Conservation (phyloP, 2,797 vertebrate genomes). For the Melanotaenia trifasciata region DNA sequence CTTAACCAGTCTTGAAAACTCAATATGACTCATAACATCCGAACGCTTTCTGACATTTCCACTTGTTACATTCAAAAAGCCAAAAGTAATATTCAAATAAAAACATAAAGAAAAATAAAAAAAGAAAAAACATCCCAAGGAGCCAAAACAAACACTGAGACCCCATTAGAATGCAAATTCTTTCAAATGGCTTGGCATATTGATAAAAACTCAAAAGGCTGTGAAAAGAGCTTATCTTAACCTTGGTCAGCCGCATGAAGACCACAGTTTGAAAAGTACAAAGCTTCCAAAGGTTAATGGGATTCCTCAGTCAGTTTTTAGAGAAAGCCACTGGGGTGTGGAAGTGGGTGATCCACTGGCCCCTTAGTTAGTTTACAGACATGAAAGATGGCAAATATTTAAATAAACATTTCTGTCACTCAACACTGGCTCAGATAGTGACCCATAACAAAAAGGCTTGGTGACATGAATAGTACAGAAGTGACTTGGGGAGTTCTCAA, state of each 20-base stretch:
- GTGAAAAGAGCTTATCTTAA: conserved; percentile 43
- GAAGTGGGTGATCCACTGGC: neutral
- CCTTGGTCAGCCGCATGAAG: conserved; percentile 7
- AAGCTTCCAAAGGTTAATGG: conserved; percentile 66
- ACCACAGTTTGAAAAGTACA: conserved; percentile 37
- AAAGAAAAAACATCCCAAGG: neutral
- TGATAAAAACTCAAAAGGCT: conserved; percentile 48
- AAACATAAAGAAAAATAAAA: neutral
- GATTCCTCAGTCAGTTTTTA: conserved; percentile 39
- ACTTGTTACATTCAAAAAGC: neutral
- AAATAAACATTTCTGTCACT: conserved; percentile 32
- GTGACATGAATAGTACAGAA: neutral
- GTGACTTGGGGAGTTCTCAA: too few species aligned
- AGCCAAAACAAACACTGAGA: conserved; percentile 16
- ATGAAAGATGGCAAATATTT: conserved; percentile 2
- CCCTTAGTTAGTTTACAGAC: conserved; percentile 1
- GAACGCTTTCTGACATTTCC: conserved; percentile 5
- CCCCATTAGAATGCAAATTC: conserved; percentile 52
- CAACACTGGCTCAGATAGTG: neutral
- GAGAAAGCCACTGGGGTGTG: conserved; percentile 4
- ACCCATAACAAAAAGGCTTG: neutral
- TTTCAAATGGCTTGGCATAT: conserved; percentile 41
- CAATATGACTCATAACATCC: neutral
- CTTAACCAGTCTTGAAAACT: neutral
- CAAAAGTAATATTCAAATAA: conserved; percentile 2